These are phyloP conservation scores for Gymnoscelis rufifasciata DNA, from an alignment of 2,888 invertebrate genomes.

Conservation along the genomic window DNA sequence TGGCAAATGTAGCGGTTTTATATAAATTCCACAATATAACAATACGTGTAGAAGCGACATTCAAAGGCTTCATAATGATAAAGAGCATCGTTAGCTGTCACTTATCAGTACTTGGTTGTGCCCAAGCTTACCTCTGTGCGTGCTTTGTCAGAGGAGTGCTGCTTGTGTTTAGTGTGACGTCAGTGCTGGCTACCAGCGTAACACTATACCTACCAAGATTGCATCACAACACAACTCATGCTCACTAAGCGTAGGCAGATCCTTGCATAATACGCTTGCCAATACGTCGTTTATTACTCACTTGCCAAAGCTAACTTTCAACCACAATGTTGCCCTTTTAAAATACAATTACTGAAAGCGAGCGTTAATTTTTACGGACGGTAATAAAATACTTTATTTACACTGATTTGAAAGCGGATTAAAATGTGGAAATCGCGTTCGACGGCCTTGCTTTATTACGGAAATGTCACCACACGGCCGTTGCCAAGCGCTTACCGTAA, in stretches of 20 bases:
- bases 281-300: constrained; percentile 19
- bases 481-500: constrained; percentile 27
- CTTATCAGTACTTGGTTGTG: constrained; percentile 28
- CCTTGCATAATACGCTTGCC: constrained; percentile 30
- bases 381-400: constrained; percentile 20
- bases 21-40: no score
- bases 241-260: constrained; percentile 26
- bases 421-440: constrained; percentile 12
- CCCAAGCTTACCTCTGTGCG: constrained; percentile 13
- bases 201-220: constrained; percentile 30
- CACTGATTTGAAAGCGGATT: constrained; percentile 23
- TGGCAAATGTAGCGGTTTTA: no score
- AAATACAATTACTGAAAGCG: constrained; percentile 17
- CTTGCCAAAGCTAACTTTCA: constrained; percentile 7
- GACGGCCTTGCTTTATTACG: constrained; percentile 22
- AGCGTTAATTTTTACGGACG: constrained; percentile 13
- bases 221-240: constrained; percentile 36
- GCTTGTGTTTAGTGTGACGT: constrained; percentile 36
- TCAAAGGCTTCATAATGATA: constrained; percentile 34
- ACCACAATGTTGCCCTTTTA: constrained; percentile 11
- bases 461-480: constrained; percentile 33
- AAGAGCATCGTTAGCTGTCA: constrained; percentile 30
- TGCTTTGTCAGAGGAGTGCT: constrained; percentile 17
- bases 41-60: constrained; percentile 8
- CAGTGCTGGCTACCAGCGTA: constrained; percentile 28